Percentiles rank a stretch among this genome's conserved stretches.
Conservation (phyloP, 2,113 vertebrate genomes). For the Calidris pugnax region DNA sequence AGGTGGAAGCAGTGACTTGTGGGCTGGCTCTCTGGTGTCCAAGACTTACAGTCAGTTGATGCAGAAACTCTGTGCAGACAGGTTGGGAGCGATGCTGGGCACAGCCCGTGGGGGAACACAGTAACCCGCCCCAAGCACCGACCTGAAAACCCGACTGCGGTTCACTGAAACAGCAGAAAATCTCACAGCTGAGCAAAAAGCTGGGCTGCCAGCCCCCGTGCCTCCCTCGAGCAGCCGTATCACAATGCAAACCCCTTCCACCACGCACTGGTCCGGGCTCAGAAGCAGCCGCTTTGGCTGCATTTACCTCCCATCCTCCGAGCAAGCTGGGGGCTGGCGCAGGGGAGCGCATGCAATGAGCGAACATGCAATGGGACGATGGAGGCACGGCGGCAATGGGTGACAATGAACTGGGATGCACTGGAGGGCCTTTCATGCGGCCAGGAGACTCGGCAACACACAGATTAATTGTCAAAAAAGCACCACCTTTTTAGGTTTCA, state of each 20-base stretch:
- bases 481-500: slow-evolving; percentile 93
- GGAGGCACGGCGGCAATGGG: not conserved
- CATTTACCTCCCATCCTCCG: not conserved
- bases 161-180: not conserved
- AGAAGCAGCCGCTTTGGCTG: not conserved
- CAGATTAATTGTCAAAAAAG: slow-evolving; percentile 72
- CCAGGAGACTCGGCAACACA: not conserved
- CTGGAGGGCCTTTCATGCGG: not conserved
- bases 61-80: not conserved
- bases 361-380: slow-evolving; percentile 58
- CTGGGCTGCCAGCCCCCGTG: not conserved
- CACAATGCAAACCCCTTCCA: rapidly evolving
- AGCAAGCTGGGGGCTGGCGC: not conserved
- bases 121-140: too few species aligned
- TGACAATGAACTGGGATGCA: not conserved
- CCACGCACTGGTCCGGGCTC: not conserved
- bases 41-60: too few species aligned
- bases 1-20: rapidly evolving
- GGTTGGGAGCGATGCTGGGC: not conserved
- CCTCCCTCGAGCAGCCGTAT: not conserved
- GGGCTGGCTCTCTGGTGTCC: not conserved
- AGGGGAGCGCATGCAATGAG: slow-evolving; percentile 57
- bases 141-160: rapidly evolving
- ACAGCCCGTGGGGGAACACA: not conserved
- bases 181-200: not conserved